A percentile compares a stretch with the other conserved stretches of the same genome.
These are phyloP conservation scores for Parazoanthus darwini DNA, from an alignment of 92 coral and sea anemone genomes.

Conservation along the genomic window DNA sequence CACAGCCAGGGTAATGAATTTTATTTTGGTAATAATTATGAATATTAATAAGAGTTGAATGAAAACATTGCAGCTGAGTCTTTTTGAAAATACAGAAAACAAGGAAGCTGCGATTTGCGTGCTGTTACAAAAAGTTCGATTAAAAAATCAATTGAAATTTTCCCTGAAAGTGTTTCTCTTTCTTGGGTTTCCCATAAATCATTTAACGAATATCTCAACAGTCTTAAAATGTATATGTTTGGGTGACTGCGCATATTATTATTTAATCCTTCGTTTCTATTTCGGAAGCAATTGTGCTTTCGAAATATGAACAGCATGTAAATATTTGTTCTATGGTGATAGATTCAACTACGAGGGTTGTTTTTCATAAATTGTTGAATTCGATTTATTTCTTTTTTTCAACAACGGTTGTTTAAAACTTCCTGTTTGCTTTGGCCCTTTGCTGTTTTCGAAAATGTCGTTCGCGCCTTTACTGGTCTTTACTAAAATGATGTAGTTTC, in stretches of 20 bases:
- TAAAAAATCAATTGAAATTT: neutral
- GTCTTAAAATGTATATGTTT: neutral
- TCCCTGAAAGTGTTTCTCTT: no score
- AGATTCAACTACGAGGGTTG: conserved; percentile 2
- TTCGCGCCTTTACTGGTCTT: neutral
- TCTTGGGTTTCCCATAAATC: neutral
- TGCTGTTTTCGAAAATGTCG: neutral
- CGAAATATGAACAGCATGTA: conserved; percentile 38
- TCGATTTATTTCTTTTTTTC: conserved; percentile 8
- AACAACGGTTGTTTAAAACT: neutral
- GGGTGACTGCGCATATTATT: conserved; percentile 16
- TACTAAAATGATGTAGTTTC: neutral
- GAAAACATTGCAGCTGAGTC: neutral
- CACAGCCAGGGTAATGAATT: neutral
- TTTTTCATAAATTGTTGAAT: conserved; percentile 7
- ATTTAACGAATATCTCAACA: neutral
- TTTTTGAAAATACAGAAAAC: neutral
- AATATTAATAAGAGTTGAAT: conserved; percentile 30
- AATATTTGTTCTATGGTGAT: conserved; percentile 40
- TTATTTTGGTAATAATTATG: conserved; percentile 14
- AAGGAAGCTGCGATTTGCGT: neutral
- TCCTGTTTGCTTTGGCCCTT: neutral
- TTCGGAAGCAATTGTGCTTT: conserved; percentile 25
- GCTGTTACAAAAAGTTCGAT: neutral
- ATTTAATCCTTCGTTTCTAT: conserved; percentile 14